phyloP scores from a whole-genome alignment of 2,113 vertebrate species.

The Rhineura floridana region DNA sequence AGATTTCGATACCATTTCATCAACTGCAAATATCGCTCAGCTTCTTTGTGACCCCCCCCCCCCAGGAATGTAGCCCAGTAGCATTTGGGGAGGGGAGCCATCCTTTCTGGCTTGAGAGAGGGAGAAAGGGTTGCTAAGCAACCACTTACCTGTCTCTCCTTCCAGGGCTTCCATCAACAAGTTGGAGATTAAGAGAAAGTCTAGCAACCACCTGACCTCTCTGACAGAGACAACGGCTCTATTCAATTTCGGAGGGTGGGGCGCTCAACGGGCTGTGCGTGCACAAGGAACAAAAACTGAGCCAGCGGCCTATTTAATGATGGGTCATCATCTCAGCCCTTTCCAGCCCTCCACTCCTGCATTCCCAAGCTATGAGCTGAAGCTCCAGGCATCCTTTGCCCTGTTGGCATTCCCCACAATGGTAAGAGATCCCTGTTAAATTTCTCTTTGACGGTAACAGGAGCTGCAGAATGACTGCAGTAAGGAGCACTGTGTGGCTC shows the following conservation, averaged over 20 bases:
- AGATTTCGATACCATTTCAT: slow-evolving; percentile 73
- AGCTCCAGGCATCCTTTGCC: not conserved
- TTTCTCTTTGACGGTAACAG: accelerated
- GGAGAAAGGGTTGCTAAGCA: slow-evolving; percentile 60
- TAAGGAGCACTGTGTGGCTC: not conserved
- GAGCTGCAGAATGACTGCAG: not conserved
- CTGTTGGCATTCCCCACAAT: slow-evolving; percentile 54
- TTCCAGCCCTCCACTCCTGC: slow-evolving; percentile 41
- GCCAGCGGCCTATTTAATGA: slow-evolving; percentile 63
- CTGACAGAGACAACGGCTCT: slow-evolving; percentile 75
- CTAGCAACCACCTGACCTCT: slow-evolving; percentile 69
- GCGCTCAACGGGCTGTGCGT: slow-evolving; percentile 64
- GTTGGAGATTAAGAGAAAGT: slow-evolving; percentile 59
- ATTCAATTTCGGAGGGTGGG: slow-evolving; percentile 73
- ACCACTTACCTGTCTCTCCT: slow-evolving; percentile 65
- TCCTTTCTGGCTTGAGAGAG: not conserved
- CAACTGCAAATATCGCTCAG: slow-evolving; percentile 73
- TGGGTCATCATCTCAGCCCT: not conserved
- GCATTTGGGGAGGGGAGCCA: slow-evolving; percentile 54
- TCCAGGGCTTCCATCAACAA: slow-evolving; percentile 27
- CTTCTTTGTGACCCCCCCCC: slow-evolving; percentile 55
- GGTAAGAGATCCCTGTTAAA: slow-evolving; percentile 62
- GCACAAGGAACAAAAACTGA: slow-evolving; percentile 74
- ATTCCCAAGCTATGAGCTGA: not conserved
- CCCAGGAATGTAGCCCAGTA: accelerated